Evolutionary conservation across 1,140 invertebrate species (phyloP), one percentile per base, ranked within the genome.

Genomic region (Littorina saxatilis): DNA sequence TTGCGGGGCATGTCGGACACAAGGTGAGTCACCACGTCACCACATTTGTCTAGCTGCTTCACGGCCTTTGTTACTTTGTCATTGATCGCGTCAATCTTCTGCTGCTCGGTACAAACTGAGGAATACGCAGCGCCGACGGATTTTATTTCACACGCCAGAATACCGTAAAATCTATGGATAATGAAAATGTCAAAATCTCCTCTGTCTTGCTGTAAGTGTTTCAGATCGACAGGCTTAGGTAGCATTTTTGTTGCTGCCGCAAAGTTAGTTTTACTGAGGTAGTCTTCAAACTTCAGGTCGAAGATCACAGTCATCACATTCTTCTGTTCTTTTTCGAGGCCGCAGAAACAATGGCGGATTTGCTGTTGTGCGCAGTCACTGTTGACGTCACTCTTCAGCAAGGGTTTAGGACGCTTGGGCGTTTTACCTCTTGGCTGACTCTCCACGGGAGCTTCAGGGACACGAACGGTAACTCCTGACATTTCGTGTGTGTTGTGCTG

Each of bases 151-250:
- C 3, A 4, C 29, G 13, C 15, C 5, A 5, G 27, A 11, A 68
- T 32, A 13, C 63, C 63, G 32, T 68, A 68, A 3, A 9, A 32
- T 23, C 35, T 13, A 68, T 68, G 63, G 63, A 68, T 68, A 11
- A 68, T 32, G 15, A 68, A 68, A 27, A 68, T 32, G 35, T 68
- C 63, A 68, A 68, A 68, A 68, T 68, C 63, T 9, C 63, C 63
- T 35, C 63, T 32, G 23, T 4, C 63, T 27, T 68, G 15, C 15
- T 35, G 5, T 39, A 32, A 13, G 15, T 29, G 13, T 39, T 68
- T 39, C 32, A 68, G 27, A 23, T 68, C 63, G 5, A 3, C 63
- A 39, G 15, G 7, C 20, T 35, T 13, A 5, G 63, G 63, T 3
- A 68, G 35, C 15, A 32, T 68, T 11, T 39, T 11, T 4, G 35